Evolutionary conservation across 2,888 invertebrate species (phyloP).

Genomic region (Heteromurus nitidus): DNA sequence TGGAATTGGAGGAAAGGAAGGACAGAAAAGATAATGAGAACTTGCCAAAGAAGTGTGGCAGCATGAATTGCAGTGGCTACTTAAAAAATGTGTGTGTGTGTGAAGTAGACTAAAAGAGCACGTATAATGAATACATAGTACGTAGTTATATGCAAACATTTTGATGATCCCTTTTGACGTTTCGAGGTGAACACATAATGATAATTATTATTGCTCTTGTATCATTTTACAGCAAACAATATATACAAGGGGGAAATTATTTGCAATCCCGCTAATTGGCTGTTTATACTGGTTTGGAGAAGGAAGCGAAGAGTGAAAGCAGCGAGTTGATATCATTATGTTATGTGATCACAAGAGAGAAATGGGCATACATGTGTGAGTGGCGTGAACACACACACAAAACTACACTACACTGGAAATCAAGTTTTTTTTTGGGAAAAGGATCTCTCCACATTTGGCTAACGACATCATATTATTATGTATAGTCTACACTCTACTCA

Average conservation of each 20-base stretch:
- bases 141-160: no score
- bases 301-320: slow-evolving; percentile 23
- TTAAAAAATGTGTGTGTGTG: neutral
- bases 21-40: neutral
- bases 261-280: slow-evolving; percentile 72
- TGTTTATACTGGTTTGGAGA: slow-evolving; percentile 61
- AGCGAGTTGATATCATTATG: neutral
- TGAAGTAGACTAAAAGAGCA: no score
- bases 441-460: neutral
- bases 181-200: neutral
- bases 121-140: neutral
- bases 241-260: slow-evolving; percentile 69
- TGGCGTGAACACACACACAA: neutral
- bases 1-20: neutral
- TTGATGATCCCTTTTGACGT: no score
- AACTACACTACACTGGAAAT: slow-evolving; percentile 9
- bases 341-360: no score
- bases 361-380: no score
- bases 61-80: neutral
- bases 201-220: slow-evolving; percentile 62
- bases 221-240: slow-evolving; percentile 73
- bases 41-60: slow-evolving; percentile 18
- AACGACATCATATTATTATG: neutral
- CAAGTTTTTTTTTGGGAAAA: no score
- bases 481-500: slow-evolving; percentile 44